These are phyloP conservation scores for Lophotriccus pileatus DNA, from an alignment of 2,797 vertebrate species.

Conservation along the genomic window DNA sequence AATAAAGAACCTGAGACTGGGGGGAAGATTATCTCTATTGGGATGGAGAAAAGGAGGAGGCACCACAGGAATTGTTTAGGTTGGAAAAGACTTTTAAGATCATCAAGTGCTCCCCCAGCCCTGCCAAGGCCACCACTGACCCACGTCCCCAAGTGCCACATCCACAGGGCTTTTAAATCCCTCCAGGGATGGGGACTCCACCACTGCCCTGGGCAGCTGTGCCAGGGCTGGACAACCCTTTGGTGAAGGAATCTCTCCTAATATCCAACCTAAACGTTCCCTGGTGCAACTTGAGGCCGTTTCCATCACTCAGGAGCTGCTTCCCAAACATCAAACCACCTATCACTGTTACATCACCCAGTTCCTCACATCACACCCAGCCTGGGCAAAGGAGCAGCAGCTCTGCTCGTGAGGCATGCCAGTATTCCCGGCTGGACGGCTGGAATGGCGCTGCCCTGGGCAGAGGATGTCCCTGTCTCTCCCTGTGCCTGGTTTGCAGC, in stretches of 20 bases:
- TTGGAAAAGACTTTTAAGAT: not conserved
- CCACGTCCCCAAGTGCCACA: not conserved
- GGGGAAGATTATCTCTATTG: not conserved
- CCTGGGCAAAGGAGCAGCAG: not conserved
- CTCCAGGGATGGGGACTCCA: not conserved
- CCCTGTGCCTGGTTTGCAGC: not conserved
- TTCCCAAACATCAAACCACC: not conserved
- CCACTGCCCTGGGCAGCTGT: not conserved
- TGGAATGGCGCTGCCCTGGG: rapidly evolving
- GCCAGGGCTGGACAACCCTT: not conserved
- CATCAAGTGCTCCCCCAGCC: not conserved
- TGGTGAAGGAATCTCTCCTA: not conserved
- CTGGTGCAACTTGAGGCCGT: rapidly evolving
- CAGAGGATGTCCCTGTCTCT: not conserved
- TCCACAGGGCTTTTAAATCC: not conserved
- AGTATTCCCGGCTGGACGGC: not conserved
- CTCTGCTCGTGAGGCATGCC: not conserved
- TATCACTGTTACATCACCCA: not conserved
- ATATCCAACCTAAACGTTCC: not conserved
- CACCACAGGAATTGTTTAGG: not conserved
- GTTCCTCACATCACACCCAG: not conserved
- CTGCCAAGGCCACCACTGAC: not conserved
- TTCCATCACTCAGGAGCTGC: not conserved
- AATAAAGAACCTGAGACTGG: not conserved
- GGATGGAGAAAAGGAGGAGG: not conserved